Percentiles rank a stretch among this genome's conserved stretches.
Evolutionary conservation across 2,888 invertebrate species (phyloP).

Genomic region (Cataglyphis albicans): DNA sequence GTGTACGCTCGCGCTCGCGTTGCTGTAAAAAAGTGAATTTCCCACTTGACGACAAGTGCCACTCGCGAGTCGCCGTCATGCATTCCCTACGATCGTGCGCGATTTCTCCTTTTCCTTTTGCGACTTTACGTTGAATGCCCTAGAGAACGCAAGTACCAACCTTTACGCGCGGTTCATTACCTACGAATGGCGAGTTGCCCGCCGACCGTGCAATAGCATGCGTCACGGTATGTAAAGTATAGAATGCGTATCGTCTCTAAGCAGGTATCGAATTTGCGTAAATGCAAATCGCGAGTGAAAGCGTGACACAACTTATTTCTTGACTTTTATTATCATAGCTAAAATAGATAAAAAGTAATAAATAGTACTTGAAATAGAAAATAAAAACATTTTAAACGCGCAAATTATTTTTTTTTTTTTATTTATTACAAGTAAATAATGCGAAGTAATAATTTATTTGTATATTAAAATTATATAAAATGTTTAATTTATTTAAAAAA

Average conservation of each 20-base stretch:
- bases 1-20: neutral
- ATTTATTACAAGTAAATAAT: neutral
- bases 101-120: conserved; percentile 17
- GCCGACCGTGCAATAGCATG: conserved; percentile 16
- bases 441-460: neutral
- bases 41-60: conserved; percentile 18
- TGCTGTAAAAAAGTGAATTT: conserved; percentile 22
- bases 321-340: neutral
- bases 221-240: neutral
- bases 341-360: neutral
- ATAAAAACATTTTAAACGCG: neutral
- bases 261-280: conserved; percentile 18
- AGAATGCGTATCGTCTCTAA: neutral
- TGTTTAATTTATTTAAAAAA: neutral
- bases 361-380: neutral
- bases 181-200: conserved; percentile 25
- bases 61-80: neutral
- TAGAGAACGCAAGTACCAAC: conserved; percentile 9
- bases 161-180: conserved; percentile 40
- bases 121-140: conserved; percentile 20
- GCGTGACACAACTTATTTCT: neutral
- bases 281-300: conserved; percentile 9
- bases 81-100: conserved; percentile 5
- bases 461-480: neutral
- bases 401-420: neutral